phyloP scores from a whole-genome alignment of 2,797 vertebrate genomes.

The Bucorvus abyssinicus region DNA sequence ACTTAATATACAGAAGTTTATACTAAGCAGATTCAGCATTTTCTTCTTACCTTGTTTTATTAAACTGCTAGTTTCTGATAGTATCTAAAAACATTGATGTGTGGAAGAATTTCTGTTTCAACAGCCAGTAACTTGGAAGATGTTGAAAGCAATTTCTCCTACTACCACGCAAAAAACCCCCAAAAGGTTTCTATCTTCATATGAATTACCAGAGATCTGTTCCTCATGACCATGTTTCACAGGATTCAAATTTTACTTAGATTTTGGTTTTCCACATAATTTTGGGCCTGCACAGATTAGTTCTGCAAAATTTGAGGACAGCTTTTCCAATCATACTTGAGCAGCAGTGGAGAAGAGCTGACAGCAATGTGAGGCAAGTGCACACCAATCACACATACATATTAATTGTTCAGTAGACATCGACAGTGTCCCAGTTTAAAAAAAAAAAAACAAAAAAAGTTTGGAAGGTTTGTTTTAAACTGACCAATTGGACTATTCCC shows the following conservation, averaged over 20 bases:
- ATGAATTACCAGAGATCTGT: neutral
- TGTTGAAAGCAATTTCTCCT: neutral
- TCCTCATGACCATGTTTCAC: neutral
- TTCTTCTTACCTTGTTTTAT: neutral
- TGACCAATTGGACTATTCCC: too few species aligned
- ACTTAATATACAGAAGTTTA: neutral
- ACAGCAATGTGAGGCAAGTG: neutral
- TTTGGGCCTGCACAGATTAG: neutral
- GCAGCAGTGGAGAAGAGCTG: neutral
- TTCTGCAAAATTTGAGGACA: neutral
- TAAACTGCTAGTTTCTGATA: neutral
- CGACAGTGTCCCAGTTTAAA: too few species aligned
- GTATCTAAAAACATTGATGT: neutral
- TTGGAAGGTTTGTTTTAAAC: too few species aligned
- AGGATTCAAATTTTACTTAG: neutral
- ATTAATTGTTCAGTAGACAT: neutral
- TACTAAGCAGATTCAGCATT: neutral
- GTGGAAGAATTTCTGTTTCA: neutral
- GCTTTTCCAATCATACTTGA: neutral
- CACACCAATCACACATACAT: neutral
- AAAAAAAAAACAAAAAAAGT: too few species aligned
- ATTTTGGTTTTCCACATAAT: neutral
- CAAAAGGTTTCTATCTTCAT: neutral
- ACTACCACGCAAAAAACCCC: neutral
- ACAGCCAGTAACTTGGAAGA: neutral